A percentile compares a stretch with the other conserved stretches of the same genome.
phyloP scores from a whole-genome alignment of 1,140 invertebrate species.

The Grapholita molesta region DNA sequence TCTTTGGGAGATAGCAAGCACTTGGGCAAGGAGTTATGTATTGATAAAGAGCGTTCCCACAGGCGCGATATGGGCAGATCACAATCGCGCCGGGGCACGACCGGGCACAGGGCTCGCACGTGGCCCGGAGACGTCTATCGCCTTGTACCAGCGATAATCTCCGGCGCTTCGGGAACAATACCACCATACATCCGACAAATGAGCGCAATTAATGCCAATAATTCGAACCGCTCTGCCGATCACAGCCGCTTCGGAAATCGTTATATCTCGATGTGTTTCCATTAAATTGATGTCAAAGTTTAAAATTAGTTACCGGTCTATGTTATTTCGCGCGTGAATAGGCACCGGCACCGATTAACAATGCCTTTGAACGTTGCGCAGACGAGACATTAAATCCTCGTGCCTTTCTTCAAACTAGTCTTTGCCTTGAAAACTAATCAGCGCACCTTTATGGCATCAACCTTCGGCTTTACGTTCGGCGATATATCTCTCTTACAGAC shows the following conservation, averaged over 20 bases:
- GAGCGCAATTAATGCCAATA: conserved; percentile 52
- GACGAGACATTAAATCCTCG: conserved; percentile 48
- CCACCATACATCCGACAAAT: conserved; percentile 55
- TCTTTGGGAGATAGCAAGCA: neutral
- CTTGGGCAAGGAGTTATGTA: conserved; percentile 9
- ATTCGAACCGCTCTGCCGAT: conserved; percentile 22
- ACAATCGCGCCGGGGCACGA: conserved; percentile 57
- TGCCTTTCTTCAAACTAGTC: conserved; percentile 64
- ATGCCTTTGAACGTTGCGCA: conserved; percentile 28
- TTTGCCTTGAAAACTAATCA: conserved; percentile 74
- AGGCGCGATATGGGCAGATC: conserved; percentile 54
- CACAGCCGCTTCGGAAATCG: neutral
- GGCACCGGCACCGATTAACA: conserved; percentile 29
- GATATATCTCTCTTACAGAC: conserved; percentile 57
- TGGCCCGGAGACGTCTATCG: conserved; percentile 50
- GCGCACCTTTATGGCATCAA: conserved; percentile 57
- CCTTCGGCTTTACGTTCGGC: conserved; percentile 46
- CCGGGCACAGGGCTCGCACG: conserved; percentile 53
- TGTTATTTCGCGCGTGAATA: conserved; percentile 22
- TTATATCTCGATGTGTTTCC: conserved; percentile 12
- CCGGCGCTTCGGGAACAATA: conserved; percentile 52
- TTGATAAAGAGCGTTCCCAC: conserved; percentile 39
- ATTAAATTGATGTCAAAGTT: conserved; percentile 10
- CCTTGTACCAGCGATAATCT: conserved; percentile 63
- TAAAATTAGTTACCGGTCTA: neutral